Evolutionary conservation across 2,888 invertebrate species (phyloP), one percentile per base, ranked within the genome.

Genomic region (Gymnoscelis rufifasciata): DNA sequence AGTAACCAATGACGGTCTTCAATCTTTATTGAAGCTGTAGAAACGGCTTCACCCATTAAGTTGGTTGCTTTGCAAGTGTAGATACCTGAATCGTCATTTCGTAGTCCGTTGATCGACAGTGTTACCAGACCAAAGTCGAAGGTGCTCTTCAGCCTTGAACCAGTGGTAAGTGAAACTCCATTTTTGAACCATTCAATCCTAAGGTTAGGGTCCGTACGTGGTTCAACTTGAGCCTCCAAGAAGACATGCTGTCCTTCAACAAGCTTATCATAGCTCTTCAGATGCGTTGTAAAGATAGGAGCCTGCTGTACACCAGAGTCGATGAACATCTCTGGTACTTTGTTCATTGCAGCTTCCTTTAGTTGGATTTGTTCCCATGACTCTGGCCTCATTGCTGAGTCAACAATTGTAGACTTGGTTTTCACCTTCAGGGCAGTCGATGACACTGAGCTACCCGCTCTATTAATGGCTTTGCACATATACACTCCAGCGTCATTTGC

Each of bases 51-150:
- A 31, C 99, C 99, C 47, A 95, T 91, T 53, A 95, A 90, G 74
- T 99, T 99, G 7, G 94, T 94, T 0, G 97, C 98, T 79, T 95
- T 95, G 86, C 98, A 98, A 1, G 97, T 97, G 73, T 98, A 99
- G 62, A 97, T 94, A 4, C 97, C 98, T 1, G 96, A 96, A 82
- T 99, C 98, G 64, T 97, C 97, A 38, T 92, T 91, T 62, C 97
- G 91, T 31, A 97, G 71, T 1, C 96, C 93, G 69, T 96, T 95
- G 51, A 98, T 94, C 10, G 97, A 96, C 19, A 98, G 82, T 0
- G 97, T 96, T 0, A 99, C 98, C 51, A 97, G 91, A 37, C 99
- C 99, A 80, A 99, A 99, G 76, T 99, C 99, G 70, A 98, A 97
- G 15, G 97, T 95, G 61, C 97, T 97, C 70, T 96, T 94, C 53